Percentiles rank a stretch among this genome's conserved stretches.
Evolutionary conservation across 2,888 invertebrate species (phyloP).

Genomic region (Cephonodes hylas): DNA sequence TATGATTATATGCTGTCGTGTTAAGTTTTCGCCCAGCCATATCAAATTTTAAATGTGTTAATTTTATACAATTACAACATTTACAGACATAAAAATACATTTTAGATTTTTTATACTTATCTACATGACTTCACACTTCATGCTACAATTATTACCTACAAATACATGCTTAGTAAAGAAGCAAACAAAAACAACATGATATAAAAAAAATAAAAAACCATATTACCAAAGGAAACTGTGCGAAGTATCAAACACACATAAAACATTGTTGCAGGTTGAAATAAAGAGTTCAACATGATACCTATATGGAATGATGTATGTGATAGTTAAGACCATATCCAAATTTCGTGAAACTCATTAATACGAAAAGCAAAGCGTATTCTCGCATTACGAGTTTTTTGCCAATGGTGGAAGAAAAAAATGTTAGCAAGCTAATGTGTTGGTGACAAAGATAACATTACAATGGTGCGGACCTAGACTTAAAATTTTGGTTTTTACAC

Average conservation of each 20-base stretch:
- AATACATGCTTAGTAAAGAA: constrained; percentile 21
- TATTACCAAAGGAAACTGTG: neutral
- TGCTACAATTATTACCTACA: constrained; percentile 22
- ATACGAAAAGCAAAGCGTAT: neutral
- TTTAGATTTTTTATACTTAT: neutral
- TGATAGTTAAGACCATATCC: neutral
- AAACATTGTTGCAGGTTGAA: neutral
- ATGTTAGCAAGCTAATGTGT: constrained; percentile 1
- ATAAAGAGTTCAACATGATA: neutral
- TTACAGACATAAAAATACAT: neutral
- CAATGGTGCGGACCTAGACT: neutral
- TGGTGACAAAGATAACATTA: neutral
- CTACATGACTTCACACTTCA: constrained; percentile 10
- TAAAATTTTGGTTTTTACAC: neutral
- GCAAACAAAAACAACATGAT: neutral
- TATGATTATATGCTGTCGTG: too few relatives aligned
- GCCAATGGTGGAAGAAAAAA: neutral
- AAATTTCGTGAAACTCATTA: neutral
- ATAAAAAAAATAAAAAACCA: neutral
- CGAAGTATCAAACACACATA: neutral
- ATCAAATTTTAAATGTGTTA: too few relatives aligned
- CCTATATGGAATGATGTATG: neutral
- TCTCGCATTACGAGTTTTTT: neutral
- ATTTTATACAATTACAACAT: too few relatives aligned
- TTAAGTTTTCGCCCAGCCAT: too few relatives aligned